These are phyloP conservation scores for pig (Sus scrofa) DNA, from an alignment of 2,113 vertebrate species.

Conservation along the genomic window T2T-Sscrofa CM000830.6:38459001-38459500, in stretches of 20 bases:
- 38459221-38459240: no score
- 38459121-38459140: no score
- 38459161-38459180: no score
- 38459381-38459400: not conserved
- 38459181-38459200: no score
- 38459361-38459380: not conserved
- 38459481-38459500: fast-evolving
- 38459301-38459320: not conserved
- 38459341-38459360: slow-evolving; percentile 17
- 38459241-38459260: no score
- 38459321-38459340: slow-evolving; percentile 11
- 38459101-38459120: no score
- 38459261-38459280: no score
- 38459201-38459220: no score
- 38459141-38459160: no score
- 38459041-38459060: no score
- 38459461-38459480: not conserved
- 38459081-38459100: no score
- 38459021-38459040: not conserved
- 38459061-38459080: no score
- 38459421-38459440: not conserved
- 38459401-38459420: not conserved
- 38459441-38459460: not conserved
- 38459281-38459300: slow-evolving; percentile 2
- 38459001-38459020: not conserved